These are phyloP conservation scores for Sicus ferrugineus DNA, from an alignment of 2,888 invertebrate genomes.

Conservation along the genomic window DNA sequence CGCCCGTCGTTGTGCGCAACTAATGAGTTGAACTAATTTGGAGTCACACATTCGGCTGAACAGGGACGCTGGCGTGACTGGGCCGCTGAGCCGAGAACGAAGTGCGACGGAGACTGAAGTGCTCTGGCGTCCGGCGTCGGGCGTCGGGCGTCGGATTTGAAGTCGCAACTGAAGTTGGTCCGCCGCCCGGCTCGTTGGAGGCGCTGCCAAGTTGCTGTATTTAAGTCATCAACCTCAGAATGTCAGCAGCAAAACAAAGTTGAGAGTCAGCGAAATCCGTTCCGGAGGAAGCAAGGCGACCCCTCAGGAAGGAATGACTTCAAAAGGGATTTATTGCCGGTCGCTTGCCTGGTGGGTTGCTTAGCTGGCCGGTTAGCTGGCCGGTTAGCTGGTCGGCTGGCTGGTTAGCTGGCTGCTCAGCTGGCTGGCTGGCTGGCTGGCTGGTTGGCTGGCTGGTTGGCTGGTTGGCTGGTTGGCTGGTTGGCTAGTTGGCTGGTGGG, in stretches of 20 bases:
- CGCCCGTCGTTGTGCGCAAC: slow-evolving; percentile 38
- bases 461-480: too few species aligned
- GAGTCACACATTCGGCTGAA: slow-evolving; percentile 17
- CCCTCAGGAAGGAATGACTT: slow-evolving; percentile 3
- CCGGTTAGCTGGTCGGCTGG: too few species aligned
- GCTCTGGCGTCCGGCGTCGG: not conserved
- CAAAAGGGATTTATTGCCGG: slow-evolving; percentile 7
- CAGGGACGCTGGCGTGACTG: not conserved
- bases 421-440: not conserved
- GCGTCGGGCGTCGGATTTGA: not conserved
- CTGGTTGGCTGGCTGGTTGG: not conserved
- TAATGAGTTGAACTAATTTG: slow-evolving; percentile 48
- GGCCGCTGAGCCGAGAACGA: not conserved
- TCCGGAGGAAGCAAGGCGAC: not conserved
- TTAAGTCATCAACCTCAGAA: slow-evolving; percentile 22
- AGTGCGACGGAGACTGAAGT: not conserved
- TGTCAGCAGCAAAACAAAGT: not conserved
- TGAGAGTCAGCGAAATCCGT: not conserved
- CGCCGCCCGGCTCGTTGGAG: too few species aligned
- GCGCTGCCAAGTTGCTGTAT: slow-evolving; percentile 16
- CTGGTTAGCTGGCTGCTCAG: not conserved
- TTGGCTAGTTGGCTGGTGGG: too few species aligned
- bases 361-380: too few species aligned
- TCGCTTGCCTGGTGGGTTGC: too few species aligned
- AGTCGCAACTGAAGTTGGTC: too few species aligned